Evolutionary conservation across 2,888 invertebrate genomes (phyloP).

Genomic region (Dichetophora obliterata): DNA sequence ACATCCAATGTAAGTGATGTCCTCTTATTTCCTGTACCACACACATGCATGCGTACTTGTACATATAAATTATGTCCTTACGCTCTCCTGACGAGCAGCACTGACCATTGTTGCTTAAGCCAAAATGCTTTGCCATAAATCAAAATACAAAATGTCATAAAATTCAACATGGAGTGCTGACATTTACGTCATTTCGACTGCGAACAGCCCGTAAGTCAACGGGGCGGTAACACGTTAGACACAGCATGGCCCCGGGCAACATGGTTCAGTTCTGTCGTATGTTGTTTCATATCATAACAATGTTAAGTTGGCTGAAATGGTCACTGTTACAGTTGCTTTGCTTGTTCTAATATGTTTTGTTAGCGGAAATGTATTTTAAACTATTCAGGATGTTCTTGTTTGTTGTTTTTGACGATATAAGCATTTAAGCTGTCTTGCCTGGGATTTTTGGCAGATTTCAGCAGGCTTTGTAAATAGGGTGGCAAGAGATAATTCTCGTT

Average conservation of each 20-base stretch:
- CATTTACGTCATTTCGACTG: constrained; percentile 54
- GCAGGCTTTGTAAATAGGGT: neutral
- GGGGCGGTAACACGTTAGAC: constrained; percentile 49
- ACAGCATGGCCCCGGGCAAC: constrained; percentile 45
- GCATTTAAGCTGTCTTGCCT: neutral
- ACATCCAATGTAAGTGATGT: neutral
- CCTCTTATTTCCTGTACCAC: constrained; percentile 15
- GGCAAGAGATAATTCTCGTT: neutral
- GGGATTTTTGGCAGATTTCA: neutral
- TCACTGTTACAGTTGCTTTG: constrained; percentile 14
- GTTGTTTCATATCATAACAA: constrained; percentile 49
- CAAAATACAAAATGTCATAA: constrained; percentile 59
- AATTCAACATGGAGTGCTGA: constrained; percentile 58
- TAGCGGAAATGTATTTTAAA: constrained; percentile 34
- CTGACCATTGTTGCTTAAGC: constrained; percentile 1
- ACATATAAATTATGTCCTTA: constrained; percentile 55
- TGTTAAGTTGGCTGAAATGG: constrained; percentile 40
- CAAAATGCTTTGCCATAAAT: constrained; percentile 56
- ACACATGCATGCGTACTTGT: constrained; percentile 49
- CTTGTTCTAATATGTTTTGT: constrained; percentile 21
- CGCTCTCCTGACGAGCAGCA: constrained; percentile 38
- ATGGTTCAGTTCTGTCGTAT: constrained; percentile 47
- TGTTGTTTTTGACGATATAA: neutral
- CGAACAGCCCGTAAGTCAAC: constrained; percentile 48
- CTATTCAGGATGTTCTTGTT: constrained; percentile 22